Evolutionary conservation across 2,113 vertebrate genomes (phyloP).

Genomic region (Serinus canaria): DNA sequence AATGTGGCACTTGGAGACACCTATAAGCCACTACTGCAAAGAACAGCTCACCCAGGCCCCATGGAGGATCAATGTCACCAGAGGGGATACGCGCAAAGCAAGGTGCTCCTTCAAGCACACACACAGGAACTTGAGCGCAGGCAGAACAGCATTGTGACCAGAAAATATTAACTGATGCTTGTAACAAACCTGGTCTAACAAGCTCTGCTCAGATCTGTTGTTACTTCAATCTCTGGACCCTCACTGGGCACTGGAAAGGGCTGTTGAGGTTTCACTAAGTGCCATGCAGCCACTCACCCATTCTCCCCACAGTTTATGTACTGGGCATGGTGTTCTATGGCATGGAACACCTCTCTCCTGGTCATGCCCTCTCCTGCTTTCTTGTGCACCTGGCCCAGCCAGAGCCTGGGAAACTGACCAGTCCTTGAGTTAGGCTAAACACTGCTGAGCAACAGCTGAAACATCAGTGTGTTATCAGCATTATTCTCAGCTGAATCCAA

Average conservation of each 20-base stretch:
- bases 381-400: background rate
- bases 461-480: background rate
- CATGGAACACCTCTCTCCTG: background rate
- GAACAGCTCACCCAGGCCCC: background rate
- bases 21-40: background rate
- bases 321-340: background rate
- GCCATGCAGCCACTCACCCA: background rate
- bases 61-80: background rate
- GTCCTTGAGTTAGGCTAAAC: background rate
- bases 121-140: background rate
- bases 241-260: fast-evolving
- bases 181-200: background rate
- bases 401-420: background rate
- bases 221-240: background rate
- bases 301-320: background rate
- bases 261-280: background rate
- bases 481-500: background rate
- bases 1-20: too few species aligned
- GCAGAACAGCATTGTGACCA: background rate
- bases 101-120: background rate
- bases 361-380: background rate
- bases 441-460: background rate
- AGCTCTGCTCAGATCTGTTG: background rate
- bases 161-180: background rate
- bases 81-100: too few species aligned